Base-by-base conservation (phyloP, 2,797 vertebrate species). In the Acanthurus lineatus region DNA sequence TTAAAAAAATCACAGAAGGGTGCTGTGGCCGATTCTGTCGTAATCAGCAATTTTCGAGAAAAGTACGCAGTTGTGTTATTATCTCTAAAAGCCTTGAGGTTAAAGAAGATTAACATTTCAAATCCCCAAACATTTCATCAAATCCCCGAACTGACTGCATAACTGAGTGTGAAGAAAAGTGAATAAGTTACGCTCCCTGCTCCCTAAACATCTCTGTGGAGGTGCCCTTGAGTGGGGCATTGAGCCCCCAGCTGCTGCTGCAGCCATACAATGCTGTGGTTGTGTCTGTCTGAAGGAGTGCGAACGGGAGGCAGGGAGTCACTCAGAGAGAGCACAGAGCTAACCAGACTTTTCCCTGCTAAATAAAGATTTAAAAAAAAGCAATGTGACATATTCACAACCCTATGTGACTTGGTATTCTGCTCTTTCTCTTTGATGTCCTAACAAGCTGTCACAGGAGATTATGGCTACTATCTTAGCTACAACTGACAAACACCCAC, bases 221-320 rank as follows among this genome's bases (percentile, higher is more conserved):
- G 77, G 73, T 82, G 82, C 73, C 76, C 73, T 82, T 84, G 79
- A 86, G 77, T 73, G 74, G 66, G 69, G 83, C 77, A 49, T 22
- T 20, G 77, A 81, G 72, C 32, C 72, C 51, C 61, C 74, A 62
- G 71, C 83, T 77, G 78, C 78, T 66, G 76, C 74, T 58, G 72
- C 76, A 7, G 82, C 77, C 67, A 65, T 6, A 87, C 73, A 78
- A 80, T 62, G 69, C 83, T 53, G 61, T 11, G 69, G 51, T 79
- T 82, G 86, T 83, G 73, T 71, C 45, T 35, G 65, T 59, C n/a
- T 68, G 42, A 63, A 38, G 51, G 69, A 54, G 69, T 22, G 57
- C 69, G 68, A 77, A 59, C 64, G 77, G 73, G 67, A 67, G 68
- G 76, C 63, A 19, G 56, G 32, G 72, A 67, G 63, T 22, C 47